Evolutionary conservation across 2,797 vertebrate genomes (phyloP).

Genomic region (Enteromius paludinosus): DNA sequence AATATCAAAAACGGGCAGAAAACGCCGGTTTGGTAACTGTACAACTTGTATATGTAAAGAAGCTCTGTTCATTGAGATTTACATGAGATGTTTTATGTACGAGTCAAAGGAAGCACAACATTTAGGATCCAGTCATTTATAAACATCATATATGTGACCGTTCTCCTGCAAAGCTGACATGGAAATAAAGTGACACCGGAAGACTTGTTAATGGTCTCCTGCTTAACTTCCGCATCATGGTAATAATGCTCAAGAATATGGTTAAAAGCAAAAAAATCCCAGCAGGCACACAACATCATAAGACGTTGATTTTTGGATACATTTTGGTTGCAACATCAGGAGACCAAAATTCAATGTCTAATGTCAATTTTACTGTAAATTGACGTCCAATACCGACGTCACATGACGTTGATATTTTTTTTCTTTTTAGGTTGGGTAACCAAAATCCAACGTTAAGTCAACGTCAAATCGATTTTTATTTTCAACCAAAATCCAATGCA

Average conservation of each 20-base stretch:
- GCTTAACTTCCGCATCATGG: not conserved
- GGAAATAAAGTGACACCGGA: not conserved
- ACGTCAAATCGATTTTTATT: too few species aligned
- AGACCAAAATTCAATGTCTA: too few species aligned
- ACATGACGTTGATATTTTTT: too few species aligned
- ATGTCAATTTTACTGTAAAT: too few species aligned
- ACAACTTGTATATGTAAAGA: slow-evolving; percentile 84
- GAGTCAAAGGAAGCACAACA: slow-evolving; percentile 83
- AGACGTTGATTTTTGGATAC: too few species aligned
- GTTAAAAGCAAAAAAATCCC: not conserved
- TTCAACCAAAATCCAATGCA: too few species aligned
- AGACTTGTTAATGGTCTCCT: not conserved
- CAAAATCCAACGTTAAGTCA: too few species aligned
- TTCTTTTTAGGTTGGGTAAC: too few species aligned
- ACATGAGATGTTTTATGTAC: slow-evolving; percentile 84
- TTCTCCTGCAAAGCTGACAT: slow-evolving; percentile 66
- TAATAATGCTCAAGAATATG: not conserved
- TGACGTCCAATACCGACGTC: too few species aligned
- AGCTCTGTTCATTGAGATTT: slow-evolving; percentile 81
- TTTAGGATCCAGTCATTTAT: slow-evolving; percentile 73
- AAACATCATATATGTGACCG: slow-evolving; percentile 70
- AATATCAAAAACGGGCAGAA: slow-evolving; percentile 80
- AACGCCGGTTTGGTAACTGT: slow-evolving; percentile 89
- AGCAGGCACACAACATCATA: too few species aligned
- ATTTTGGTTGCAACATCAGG: too few species aligned